Base-by-base conservation (phyloP, 2,113 vertebrate genomes). In the Chaetodon trifascialis region DNA sequence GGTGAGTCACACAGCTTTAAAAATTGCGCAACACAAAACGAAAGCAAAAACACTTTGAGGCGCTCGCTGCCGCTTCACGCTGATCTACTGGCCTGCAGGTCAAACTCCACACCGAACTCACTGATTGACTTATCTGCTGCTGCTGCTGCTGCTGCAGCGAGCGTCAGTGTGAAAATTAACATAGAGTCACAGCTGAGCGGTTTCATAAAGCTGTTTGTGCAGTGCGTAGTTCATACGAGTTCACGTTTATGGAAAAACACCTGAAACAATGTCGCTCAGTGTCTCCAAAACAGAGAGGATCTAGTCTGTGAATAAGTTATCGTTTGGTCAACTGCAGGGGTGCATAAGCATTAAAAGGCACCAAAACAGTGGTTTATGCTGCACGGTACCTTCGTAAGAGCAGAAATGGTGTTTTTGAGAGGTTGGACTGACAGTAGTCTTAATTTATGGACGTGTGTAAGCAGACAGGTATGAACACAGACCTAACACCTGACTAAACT, bases 81-180 rank as follows among this genome's bases (percentile, higher is more conserved):
- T n/a, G 71, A 76, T 69, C 23, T 4, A 44, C 23, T 42, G 75
- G 47, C 54, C 76, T 8, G 2, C 7, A 62, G 89, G 84, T 88
- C 86, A 90, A 86, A 93, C 54, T 90, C 76, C 89, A 86, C n/a
- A 38, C 49, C 30, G 16, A 19, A 38, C 72, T 85, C 73, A 25
- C 79, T 73, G 80, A 91, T 59, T 65, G 72, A 73, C 80, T 87
- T 85, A 89, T 89, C 85, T 66, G 55, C 79, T 40, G 49, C 2
- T 3, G 52, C 54, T 63, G 86, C 85, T 66, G 55, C 79, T 40
- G 49, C 2, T 3, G 52, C 54, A 66, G 86, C 56, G 0, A 38
- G 56, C 40, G 19, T 54, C 34, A 30, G 52, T 17, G 79, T 64
- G 75, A 67, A 84, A 66, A 88, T 88, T 62, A 79, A 47, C 86